Evolutionary conservation across 1,140 invertebrate genomes (phyloP).

Genomic region (Liolophura sinensis): DNA sequence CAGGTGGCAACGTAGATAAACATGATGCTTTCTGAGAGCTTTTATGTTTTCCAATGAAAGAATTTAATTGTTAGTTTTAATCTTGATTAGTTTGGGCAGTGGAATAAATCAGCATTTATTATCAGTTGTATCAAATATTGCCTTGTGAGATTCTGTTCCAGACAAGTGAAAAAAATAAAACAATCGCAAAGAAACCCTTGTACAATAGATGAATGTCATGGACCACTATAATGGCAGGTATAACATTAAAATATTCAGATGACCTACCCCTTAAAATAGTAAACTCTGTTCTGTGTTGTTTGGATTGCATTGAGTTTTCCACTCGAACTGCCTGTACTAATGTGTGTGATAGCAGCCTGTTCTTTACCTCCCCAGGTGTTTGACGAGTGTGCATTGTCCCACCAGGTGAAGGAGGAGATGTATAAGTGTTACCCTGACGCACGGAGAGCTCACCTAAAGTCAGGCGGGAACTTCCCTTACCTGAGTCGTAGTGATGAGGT

Average conservation of each 20-base stretch:
- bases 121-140: no score
- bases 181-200: no score
- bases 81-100: no score
- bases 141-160: no score
- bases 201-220: no score
- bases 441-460: slow-evolving; percentile 85
- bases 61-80: neutral
- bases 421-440: slow-evolving; percentile 88
- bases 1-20: neutral
- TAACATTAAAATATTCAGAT: neutral
- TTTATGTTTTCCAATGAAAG: neutral
- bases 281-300: neutral
- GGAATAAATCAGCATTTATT: no score
- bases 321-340: neutral
- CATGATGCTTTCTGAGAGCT: neutral
- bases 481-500: slow-evolving; percentile 87
- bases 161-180: no score
- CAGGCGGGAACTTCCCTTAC: slow-evolving; percentile 90
- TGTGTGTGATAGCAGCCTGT: neutral
- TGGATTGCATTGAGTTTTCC: neutral
- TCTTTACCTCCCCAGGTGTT: slow-evolving; percentile 65
- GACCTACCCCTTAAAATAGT: neutral
- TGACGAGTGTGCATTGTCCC: slow-evolving; percentile 83
- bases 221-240: no score
- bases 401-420: slow-evolving; percentile 73